A percentile compares a stretch with the other conserved stretches of the same genome.
Conservation (phyloP, 1,140 invertebrate species). For the Euura saliciscinereae region DNA sequence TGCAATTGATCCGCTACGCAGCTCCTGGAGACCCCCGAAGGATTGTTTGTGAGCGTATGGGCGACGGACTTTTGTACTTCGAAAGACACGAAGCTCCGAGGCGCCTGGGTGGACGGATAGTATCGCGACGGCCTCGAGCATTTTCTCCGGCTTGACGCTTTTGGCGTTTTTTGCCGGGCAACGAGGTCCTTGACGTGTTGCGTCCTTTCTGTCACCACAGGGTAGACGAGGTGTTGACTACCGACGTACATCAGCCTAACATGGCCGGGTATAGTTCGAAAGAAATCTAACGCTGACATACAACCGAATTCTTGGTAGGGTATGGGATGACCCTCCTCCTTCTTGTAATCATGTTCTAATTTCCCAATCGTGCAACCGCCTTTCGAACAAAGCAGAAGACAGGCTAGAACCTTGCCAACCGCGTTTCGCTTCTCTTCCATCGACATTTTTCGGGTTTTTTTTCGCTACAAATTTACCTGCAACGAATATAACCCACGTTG, state of each 20-base stretch:
- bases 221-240: slow-evolving; percentile 8
- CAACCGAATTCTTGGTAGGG: slow-evolving; percentile 35
- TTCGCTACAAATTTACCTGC: too few relatives aligned
- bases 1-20: slow-evolving; percentile 16
- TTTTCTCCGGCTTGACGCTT: background rate
- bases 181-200: slow-evolving; percentile 41
- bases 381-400: too few relatives aligned
- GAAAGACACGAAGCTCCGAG: slow-evolving; percentile 13
- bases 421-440: too few relatives aligned
- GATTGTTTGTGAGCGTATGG: slow-evolving; percentile 19
- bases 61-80: slow-evolving; percentile 23
- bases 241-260: slow-evolving; percentile 18
- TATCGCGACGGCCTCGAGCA: slow-evolving; percentile 14
- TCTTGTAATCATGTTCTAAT: background rate
- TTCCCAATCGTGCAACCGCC: too few relatives aligned
- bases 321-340: slow-evolving; percentile 21
- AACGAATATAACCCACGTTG: too few relatives aligned
- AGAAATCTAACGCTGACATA: slow-evolving; percentile 22
- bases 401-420: too few relatives aligned
- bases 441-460: too few relatives aligned
- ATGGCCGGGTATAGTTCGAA: slow-evolving; percentile 26
- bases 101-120: slow-evolving; percentile 18
- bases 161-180: slow-evolving; percentile 28
- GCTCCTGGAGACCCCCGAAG: slow-evolving; percentile 27
- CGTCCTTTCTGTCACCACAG: slow-evolving; percentile 34